phyloP scores from a whole-genome alignment of 2,888 invertebrate genomes.

The Schizotus pectinicornis region DNA sequence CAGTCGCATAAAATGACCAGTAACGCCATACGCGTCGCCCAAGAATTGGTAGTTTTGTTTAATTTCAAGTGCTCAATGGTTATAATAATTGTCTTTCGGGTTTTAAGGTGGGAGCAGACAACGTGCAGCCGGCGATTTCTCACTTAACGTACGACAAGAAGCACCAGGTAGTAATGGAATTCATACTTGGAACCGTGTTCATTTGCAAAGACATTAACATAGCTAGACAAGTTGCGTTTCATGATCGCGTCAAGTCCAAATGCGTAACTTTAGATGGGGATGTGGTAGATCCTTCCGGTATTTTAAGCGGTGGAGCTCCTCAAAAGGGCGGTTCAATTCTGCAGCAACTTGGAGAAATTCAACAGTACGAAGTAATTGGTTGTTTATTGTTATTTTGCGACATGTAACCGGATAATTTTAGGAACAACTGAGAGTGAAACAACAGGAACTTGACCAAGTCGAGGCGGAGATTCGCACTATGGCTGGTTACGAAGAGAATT shows the following conservation, averaged over 20 bases:
- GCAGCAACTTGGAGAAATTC: slow-evolving; percentile 65
- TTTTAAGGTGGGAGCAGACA: slow-evolving; percentile 74
- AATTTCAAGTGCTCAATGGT: neutral
- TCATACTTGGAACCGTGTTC: slow-evolving; percentile 85
- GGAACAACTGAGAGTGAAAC: slow-evolving; percentile 45
- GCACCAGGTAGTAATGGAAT: slow-evolving; percentile 80
- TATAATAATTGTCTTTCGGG: slow-evolving; percentile 10
- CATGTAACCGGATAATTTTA: slow-evolving; percentile 20
- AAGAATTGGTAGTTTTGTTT: slow-evolving; percentile 64
- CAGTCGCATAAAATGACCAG: slow-evolving; percentile 66
- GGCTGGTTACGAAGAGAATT: slow-evolving; percentile 50
- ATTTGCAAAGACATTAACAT: slow-evolving; percentile 81
- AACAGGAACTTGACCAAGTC: slow-evolving; percentile 55
- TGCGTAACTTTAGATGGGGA: slow-evolving; percentile 93
- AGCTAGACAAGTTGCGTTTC: slow-evolving; percentile 83
- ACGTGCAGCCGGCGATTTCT: slow-evolving; percentile 81
- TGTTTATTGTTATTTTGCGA: neutral
- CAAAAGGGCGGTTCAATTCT: slow-evolving; percentile 65
- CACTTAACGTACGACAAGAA: slow-evolving; percentile 73
- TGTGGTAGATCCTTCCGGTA: slow-evolving; percentile 88
- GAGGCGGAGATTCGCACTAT: slow-evolving; percentile 57
- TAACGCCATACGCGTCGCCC: slow-evolving; percentile 63
- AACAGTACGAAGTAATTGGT: slow-evolving; percentile 51
- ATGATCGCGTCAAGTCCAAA: slow-evolving; percentile 69
- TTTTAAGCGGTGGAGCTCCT: slow-evolving; percentile 84